phyloP scores from a whole-genome alignment of 2,113 vertebrate species.

The Vireo altiloquus region DNA sequence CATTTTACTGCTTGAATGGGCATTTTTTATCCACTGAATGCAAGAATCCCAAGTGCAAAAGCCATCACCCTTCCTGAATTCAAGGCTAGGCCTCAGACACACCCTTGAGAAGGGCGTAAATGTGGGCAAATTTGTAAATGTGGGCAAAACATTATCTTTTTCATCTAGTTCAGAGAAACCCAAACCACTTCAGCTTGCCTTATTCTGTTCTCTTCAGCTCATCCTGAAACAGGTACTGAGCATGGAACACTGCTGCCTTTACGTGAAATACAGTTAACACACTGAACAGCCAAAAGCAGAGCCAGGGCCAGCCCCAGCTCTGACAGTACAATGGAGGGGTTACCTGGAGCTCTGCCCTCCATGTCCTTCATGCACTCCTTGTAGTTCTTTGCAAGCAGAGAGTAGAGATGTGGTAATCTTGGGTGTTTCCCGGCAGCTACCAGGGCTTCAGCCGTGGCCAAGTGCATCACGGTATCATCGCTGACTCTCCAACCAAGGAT shows the following conservation, averaged over 20 bases:
- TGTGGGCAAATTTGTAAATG: neutral
- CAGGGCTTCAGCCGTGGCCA: slow-evolving; percentile 82
- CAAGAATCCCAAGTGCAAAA: neutral
- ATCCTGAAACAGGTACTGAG: neutral
- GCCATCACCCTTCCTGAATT: neutral
- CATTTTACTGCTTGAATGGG: neutral
- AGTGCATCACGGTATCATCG: slow-evolving; percentile 84
- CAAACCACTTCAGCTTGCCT: neutral
- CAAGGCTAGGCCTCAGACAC: neutral
- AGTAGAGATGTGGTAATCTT: slow-evolving; percentile 51
- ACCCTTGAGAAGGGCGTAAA: rapidly evolving
- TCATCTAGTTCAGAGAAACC: neutral
- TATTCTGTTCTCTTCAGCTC: neutral
- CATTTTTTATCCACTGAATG: neutral
- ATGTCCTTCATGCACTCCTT: slow-evolving; percentile 81
- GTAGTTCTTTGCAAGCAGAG: slow-evolving; percentile 76
- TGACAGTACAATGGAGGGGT: neutral
- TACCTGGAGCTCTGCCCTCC: slow-evolving; percentile 79
- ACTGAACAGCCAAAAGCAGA: neutral
- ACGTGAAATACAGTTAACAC: rapidly evolving
- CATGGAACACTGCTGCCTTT: neutral
- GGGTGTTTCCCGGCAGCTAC: slow-evolving; percentile 40
- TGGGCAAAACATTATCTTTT: neutral
- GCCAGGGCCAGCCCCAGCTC: neutral
- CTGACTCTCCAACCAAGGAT: slow-evolving; percentile 72